Evolutionary conservation across 2,888 invertebrate species (phyloP).

Genomic region (Synergus japonicus): DNA sequence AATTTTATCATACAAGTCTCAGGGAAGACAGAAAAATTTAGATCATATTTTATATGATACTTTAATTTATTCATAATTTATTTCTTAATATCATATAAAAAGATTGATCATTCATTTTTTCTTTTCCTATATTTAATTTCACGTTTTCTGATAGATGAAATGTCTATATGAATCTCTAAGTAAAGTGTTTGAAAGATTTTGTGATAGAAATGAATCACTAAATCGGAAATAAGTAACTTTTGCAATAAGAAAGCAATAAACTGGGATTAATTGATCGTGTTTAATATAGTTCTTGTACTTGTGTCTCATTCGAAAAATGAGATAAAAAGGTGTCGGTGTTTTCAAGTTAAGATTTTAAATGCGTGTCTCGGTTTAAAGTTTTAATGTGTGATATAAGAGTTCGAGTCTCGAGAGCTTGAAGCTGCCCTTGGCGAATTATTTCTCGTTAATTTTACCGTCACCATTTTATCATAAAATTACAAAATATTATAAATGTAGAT

Average conservation of each 20-base stretch:
- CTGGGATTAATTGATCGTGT: not conserved
- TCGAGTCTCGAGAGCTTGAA: constrained; percentile 22
- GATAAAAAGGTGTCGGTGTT: constrained; percentile 22
- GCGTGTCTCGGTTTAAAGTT: constrained; percentile 31
- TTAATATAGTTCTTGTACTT: constrained; percentile 18
- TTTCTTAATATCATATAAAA: not conserved
- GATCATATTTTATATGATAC: not conserved
- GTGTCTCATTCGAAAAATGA: constrained; percentile 4
- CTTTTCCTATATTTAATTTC: not conserved
- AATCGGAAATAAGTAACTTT: not conserved
- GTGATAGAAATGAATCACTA: not conserved
- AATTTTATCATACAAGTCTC: not conserved
- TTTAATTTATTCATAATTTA: constrained; percentile 6
- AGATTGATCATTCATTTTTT: not conserved
- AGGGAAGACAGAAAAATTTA: not conserved
- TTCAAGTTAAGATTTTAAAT: constrained; percentile 23
- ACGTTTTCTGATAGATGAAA: not conserved
- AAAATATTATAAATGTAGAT: constrained; percentile 51
- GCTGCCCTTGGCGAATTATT: constrained; percentile 27
- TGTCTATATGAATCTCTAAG: not conserved
- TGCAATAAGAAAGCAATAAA: not conserved
- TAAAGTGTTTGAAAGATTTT: not conserved
- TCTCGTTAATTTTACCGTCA: constrained; percentile 23
- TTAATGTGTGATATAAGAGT: not conserved
- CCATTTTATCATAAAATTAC: constrained; percentile 10